A percentile compares a stretch with the other conserved stretches of the same genome.
Conservation (phyloP, 2,113 vertebrate genomes). For the Urocynchramus pylzowi region DNA sequence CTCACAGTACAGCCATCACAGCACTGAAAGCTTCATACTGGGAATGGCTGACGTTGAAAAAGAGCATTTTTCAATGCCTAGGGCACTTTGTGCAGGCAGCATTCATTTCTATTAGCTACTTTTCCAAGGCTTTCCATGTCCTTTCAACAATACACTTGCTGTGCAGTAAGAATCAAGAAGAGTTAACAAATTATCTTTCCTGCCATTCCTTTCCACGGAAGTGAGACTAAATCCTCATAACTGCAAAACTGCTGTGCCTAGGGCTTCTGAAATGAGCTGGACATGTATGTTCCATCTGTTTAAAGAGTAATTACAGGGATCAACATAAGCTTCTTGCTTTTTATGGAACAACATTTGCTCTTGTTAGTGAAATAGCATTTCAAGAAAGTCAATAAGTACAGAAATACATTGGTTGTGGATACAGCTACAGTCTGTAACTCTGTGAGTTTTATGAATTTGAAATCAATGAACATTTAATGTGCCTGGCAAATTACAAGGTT, state of each 20-base stretch:
- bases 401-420: background rate
- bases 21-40: background rate
- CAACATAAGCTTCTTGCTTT: conserved; percentile 22
- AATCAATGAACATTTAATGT: background rate
- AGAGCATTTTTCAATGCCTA: background rate
- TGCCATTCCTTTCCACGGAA: background rate
- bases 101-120: background rate
- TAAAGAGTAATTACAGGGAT: conserved; percentile 19
- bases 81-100: background rate
- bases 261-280: background rate
- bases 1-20: background rate
- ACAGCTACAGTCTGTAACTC: background rate
- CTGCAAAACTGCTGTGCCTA: background rate
- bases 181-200: background rate
- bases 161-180: background rate
- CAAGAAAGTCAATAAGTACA: background rate
- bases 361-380: background rate
- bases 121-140: background rate
- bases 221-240: background rate
- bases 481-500: background rate
- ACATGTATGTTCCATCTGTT: conserved; percentile 8
- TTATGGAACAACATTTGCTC: conserved; percentile 7
- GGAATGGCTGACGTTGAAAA: background rate
- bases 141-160: background rate
- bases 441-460: background rate